These are phyloP conservation scores for Phycodurus eques DNA, from an alignment of 2,113 vertebrate species.

Conservation along the genomic window DNA sequence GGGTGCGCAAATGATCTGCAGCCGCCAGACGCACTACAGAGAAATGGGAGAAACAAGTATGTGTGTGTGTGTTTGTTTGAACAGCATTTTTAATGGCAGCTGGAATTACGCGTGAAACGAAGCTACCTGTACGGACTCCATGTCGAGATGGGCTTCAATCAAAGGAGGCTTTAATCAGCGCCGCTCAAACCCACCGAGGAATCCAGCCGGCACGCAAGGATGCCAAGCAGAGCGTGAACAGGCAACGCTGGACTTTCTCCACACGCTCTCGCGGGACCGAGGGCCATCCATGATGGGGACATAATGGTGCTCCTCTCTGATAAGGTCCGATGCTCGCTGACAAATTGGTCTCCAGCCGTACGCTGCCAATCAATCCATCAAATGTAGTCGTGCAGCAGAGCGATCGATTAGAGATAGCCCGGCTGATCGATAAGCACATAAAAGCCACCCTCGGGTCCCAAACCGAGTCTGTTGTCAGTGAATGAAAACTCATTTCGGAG, in stretches of 20 bases:
- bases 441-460: slow-evolving; percentile 37
- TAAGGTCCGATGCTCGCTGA: slow-evolving; percentile 55
- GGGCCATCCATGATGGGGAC: slow-evolving; percentile 50
- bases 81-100: slow-evolving; percentile 34
- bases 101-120: slow-evolving; percentile 32
- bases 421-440: slow-evolving; percentile 49
- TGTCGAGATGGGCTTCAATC: slow-evolving; percentile 15
- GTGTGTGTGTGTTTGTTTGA: slow-evolving; percentile 47
- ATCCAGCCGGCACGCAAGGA: background rate
- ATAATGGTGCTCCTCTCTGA: slow-evolving; percentile 52
- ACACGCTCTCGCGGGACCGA: slow-evolving; percentile 29
- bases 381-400: slow-evolving; percentile 41
- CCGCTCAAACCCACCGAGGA: slow-evolving; percentile 9
- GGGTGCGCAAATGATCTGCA: slow-evolving; percentile 55
- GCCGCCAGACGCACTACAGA: slow-evolving; percentile 11
- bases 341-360: slow-evolving; percentile 61
- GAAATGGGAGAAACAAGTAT: background rate
- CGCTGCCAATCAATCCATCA: slow-evolving; percentile 70
- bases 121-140: background rate
- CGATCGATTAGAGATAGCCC: slow-evolving; percentile 46
- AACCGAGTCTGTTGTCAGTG: slow-evolving; percentile 11
- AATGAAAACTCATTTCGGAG: slow-evolving; percentile 1
- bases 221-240: slow-evolving; percentile 34
- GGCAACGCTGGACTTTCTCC: background rate
- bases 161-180: slow-evolving; percentile 29